Conservation (phyloP, 2,797 vertebrate genomes). For the Pempheris klunzingeri region DNA sequence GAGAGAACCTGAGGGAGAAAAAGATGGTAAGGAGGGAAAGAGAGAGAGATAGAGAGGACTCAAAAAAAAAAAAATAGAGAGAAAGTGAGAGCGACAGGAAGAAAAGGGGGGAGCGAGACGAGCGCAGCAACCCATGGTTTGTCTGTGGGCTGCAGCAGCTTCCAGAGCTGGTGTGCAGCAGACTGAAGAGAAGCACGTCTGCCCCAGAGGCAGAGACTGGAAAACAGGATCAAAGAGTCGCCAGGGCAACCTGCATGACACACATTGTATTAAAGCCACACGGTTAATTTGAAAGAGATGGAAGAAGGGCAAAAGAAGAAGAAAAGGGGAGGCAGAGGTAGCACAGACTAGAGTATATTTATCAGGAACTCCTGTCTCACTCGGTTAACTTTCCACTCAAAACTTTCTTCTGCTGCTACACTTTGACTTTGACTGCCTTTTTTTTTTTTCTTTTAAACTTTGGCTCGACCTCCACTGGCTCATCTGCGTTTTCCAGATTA, state of each 20-base stretch:
- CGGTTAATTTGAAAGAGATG: slow-evolving; percentile 81
- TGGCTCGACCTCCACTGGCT: slow-evolving; percentile 59
- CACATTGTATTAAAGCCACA: slow-evolving; percentile 88
- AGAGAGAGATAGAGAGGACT: slow-evolving; percentile 45
- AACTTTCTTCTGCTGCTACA: slow-evolving; percentile 71
- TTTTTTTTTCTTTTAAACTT: slow-evolving; percentile 26
- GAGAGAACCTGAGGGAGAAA: slow-evolving; percentile 38
- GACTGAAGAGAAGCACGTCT: slow-evolving; percentile 86
- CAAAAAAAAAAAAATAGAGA: slow-evolving; percentile 40
- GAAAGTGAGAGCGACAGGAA: slow-evolving; percentile 60
- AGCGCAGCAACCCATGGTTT: slow-evolving; percentile 75
- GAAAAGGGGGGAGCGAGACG: slow-evolving; percentile 58
- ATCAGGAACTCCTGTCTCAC: slow-evolving; percentile 78
- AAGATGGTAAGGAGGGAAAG: slow-evolving; percentile 34
- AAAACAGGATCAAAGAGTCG: slow-evolving; percentile 88
- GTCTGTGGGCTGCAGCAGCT: slow-evolving; percentile 74
- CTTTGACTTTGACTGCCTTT: slow-evolving; percentile 59
- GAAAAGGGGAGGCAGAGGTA: slow-evolving; percentile 70
- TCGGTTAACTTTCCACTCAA: slow-evolving; percentile 72
- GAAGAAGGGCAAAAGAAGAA: slow-evolving; percentile 71
- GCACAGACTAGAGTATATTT: slow-evolving; percentile 66
- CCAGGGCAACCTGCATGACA: slow-evolving; percentile 87
- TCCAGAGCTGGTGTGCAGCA: slow-evolving; percentile 82
- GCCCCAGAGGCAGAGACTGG: slow-evolving; percentile 83
- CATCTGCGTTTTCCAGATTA: slow-evolving; percentile 55